Percentiles rank a stretch among this genome's conserved stretches.
Conservation (phyloP, 2,888 invertebrate species). For the Eupithecia inturbata region DNA sequence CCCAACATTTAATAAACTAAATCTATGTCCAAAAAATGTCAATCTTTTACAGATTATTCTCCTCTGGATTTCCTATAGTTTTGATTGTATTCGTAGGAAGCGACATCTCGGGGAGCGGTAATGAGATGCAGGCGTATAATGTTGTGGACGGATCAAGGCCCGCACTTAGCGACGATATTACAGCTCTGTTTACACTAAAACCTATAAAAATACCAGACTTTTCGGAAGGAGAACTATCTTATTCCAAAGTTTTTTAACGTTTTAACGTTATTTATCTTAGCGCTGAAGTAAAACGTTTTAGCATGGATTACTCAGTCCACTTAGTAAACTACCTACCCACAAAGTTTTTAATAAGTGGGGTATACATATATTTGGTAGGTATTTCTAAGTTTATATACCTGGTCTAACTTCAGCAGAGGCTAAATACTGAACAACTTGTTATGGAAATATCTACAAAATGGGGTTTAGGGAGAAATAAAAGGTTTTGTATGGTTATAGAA, state of each 20-base stretch:
- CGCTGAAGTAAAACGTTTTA: neutral
- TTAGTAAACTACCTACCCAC: neutral
- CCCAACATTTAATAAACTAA: neutral
- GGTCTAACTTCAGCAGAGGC: neutral
- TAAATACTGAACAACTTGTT: neutral
- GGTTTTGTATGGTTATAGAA: constrained; percentile 24
- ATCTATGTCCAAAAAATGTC: neutral
- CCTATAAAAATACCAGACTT: neutral
- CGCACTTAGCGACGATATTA: constrained; percentile 14
- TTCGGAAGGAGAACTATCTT: neutral
- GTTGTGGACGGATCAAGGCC: constrained; percentile 11
- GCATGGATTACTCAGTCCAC: neutral
- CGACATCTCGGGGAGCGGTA: neutral
- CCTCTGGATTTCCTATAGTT: neutral
- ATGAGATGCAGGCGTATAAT: constrained; percentile 17
- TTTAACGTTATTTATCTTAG: neutral
- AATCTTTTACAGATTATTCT: neutral
- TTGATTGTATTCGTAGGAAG: neutral
- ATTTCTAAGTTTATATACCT: no score
- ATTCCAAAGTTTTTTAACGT: neutral
- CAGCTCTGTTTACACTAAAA: constrained; percentile 11
- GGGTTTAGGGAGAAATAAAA: neutral
- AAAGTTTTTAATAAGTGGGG: no score
- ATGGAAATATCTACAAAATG: neutral
- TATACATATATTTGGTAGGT: no score